Evolutionary conservation across 1,140 invertebrate genomes (phyloP), one percentile per base, ranked within the genome.

Genomic region (Plodia interpunctella): DNA sequence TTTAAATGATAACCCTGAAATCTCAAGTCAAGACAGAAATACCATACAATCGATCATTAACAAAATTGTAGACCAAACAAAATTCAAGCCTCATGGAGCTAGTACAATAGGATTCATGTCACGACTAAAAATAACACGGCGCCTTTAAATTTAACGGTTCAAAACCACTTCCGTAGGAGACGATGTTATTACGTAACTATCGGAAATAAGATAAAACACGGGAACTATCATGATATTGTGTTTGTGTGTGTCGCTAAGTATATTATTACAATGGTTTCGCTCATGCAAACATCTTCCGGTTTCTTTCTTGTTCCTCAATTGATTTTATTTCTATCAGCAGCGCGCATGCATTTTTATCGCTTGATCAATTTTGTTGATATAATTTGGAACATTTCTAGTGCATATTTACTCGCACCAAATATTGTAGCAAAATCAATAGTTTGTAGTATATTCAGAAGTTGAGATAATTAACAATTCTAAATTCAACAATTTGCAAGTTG

Each of bases 201-300:
- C 61, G 65, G 65, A 73, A 73, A 68, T 65, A 19, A 38, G 13
- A 15, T 52, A 59, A 61, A 66, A 66, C 50, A 64, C 57, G 60
- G 65, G 70, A 73, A 73, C 63, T 66, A 59, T 15, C 38, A 44
- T 44, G 4, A 15, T n/a, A 44, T 15, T 15, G 13, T 15, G 11
- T n/a, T n/a, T 38, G 13, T 11, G 38, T 44, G 15, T 44, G 38
- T 44, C 38, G 15, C 38, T 17, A 44, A 49, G 60, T 51, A 38
- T 28, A 59, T 50, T 53, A 53, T 53, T 57, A 30, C 52, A 55
- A 60, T 55, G n/a, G 10, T 30, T 50, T 9, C 32, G 59, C 54
- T 56, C 62, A 66, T 66, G 68, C 68, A 57, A 70, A 58, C 55
- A 55, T 60, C 52, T 70, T 62, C 60, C 57, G 56, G 50, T 10